Evolutionary conservation across 2,113 vertebrate genomes (phyloP).

Genomic region (Hippocampus abdominalis): DNA sequence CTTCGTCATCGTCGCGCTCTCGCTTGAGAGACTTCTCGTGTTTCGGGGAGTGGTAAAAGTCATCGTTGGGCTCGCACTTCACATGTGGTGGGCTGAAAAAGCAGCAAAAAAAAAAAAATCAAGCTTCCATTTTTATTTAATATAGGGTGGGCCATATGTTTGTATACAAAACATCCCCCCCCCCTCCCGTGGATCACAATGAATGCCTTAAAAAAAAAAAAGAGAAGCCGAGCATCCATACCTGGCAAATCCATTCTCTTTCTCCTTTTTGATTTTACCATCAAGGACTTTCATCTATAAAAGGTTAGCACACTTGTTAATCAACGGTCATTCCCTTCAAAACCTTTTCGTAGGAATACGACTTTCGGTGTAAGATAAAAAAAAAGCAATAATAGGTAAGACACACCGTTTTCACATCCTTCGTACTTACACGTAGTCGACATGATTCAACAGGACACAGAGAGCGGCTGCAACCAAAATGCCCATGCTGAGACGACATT

Average conservation of each 20-base stretch:
- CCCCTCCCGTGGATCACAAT: not conserved
- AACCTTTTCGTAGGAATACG: not conserved
- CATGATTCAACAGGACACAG: not conserved
- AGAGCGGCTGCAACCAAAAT: not conserved
- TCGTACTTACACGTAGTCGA: not conserved
- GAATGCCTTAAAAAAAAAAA: not conserved
- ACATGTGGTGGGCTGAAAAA: constrained; percentile 79
- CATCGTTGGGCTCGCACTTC: constrained; percentile 87
- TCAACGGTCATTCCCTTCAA: not conserved
- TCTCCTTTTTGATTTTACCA: constrained; percentile 88
- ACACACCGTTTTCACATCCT: too few relatives aligned
- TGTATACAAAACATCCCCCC: too few relatives aligned
- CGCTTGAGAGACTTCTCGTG: constrained; percentile 85
- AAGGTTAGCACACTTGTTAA: not conserved
- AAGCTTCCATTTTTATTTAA: not conserved
- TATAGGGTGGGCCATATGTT: not conserved
- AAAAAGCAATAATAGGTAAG: too few relatives aligned
- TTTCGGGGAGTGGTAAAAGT: constrained; percentile 81
- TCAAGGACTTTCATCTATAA: constrained; percentile 68
- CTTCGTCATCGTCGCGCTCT: constrained; percentile 84
- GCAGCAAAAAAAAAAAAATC: not conserved
- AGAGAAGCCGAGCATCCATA: constrained; percentile 54
- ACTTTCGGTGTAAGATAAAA: not conserved
- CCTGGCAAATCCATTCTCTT: constrained; percentile 96
- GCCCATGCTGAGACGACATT: not conserved